Conservation (phyloP, 2,888 invertebrate genomes). For the Eupsilia transversa region DNA sequence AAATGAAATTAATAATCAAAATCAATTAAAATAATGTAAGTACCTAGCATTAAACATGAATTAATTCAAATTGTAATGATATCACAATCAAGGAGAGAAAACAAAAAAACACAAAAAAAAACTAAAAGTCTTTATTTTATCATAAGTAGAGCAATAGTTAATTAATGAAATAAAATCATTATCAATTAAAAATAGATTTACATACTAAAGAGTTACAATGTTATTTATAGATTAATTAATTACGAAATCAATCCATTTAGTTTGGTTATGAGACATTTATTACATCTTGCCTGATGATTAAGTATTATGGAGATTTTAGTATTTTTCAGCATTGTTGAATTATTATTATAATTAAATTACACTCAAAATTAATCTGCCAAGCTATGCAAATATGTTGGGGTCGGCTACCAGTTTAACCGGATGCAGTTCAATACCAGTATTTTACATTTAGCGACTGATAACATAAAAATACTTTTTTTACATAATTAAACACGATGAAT, state of each 20-base stretch:
- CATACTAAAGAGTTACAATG: no score
- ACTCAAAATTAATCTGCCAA: background rate
- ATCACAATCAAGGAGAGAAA: background rate
- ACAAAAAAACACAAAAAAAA: background rate
- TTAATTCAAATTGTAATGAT: no score
- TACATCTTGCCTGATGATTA: no score
- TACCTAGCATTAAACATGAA: no score
- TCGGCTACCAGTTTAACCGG: background rate
- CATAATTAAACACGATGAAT: background rate
- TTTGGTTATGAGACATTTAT: no score
- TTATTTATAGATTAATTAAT: no score
- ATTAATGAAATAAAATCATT: background rate
- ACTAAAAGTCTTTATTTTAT: background rate
- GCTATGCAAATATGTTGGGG: background rate
- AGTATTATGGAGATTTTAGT: background rate
- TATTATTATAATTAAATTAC: background rate
- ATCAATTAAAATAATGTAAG: no score
- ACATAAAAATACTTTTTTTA: background rate
- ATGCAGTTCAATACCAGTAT: background rate
- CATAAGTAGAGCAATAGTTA: background rate
- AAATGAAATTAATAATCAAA: no score
- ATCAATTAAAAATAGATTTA: slow-evolving; percentile 1
- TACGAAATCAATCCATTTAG: no score
- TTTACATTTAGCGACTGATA: background rate
- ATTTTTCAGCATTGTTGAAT: background rate